Base-by-base conservation (phyloP, 2,113 vertebrate genomes). In the Indri indri region DNA sequence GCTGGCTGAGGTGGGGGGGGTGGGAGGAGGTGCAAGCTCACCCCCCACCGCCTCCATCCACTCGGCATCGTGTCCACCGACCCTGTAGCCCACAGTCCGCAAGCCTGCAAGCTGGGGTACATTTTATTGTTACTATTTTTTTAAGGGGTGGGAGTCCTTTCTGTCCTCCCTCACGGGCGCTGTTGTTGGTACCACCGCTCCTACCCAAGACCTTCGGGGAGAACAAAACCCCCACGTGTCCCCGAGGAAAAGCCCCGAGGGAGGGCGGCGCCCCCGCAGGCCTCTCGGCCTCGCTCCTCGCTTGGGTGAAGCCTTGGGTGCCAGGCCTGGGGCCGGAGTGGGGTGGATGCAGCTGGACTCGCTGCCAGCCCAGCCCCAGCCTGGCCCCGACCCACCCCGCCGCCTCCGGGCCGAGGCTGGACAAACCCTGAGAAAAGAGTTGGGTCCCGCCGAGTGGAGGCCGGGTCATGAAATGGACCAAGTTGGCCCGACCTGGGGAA, bases 361-460 rank as follows among this genome's bases (percentile, higher is more conserved):
- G 17, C 63, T 4, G 54, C 13, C 66, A 94, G 74, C 88, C 89
- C 92, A 23, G 70, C 70, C 86, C 80, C 0, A 59, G 92, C 74
- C 87, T 77, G 74, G 88, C 57, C 96, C 14, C 32, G 37, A 96
- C 95, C 88, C 94, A 88, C 95, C 93, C 93, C 20, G 96, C 95
- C 79, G 80, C 79, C 83, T 93, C 76, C 45, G 0, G 54, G 99
- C 99, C 99, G 99, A 98, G 99, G 99, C 99, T 99, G 98, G 99
- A 99, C 99, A 98, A 99, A 99, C 98, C 99, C 99, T 97, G 99
- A 99, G 80, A 47, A 92, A 76, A 6, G 20, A 42, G 92, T 63
- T 45, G 63, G 95, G 95, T 79, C 50, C 42, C 4, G 83, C 30
- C 27, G 65, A 37, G 40, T 20, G 59, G 34, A 47, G 95, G 45